phyloP scores from a whole-genome alignment of 1,140 invertebrate species.

The Chionoecetes opilio region DNA sequence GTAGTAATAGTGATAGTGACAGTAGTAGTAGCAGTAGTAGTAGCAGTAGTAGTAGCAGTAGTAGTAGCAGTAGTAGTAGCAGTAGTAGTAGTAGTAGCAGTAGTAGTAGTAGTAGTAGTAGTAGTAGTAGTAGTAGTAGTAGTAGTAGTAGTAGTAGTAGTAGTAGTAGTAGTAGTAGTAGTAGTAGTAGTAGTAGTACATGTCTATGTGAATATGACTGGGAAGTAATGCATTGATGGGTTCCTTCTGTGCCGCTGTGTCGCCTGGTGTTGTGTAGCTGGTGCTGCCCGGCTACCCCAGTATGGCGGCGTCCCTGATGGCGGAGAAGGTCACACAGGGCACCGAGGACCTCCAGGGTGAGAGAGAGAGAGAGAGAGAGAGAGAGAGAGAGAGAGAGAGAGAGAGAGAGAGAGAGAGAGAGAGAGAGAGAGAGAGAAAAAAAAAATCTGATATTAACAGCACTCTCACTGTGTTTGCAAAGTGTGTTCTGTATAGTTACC shows the following conservation, averaged over 20 bases:
- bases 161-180: not conserved
- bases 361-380: not conserved
- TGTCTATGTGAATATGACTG: too few relatives aligned
- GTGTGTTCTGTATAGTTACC: too few relatives aligned
- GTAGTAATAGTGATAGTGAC: not conserved
- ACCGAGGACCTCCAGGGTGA: not conserved
- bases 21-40: too few relatives aligned
- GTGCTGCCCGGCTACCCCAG: not conserved
- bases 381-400: not conserved
- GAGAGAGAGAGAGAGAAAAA: too few relatives aligned
- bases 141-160: slow-evolving; percentile 19
- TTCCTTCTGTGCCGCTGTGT: too few relatives aligned
- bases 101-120: slow-evolving; percentile 10
- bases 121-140: slow-evolving; percentile 29
- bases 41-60: not conserved
- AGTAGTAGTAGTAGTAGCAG: not conserved
- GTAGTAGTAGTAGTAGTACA: not conserved
- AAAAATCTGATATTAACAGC: too few relatives aligned
- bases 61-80: not conserved
- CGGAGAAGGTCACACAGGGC: not conserved
- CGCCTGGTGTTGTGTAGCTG: not conserved
- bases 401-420: too few relatives aligned
- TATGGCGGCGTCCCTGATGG: not conserved
- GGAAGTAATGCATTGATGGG: too few relatives aligned
- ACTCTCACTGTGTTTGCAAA: too few relatives aligned